phyloP scores from a whole-genome alignment of 2,888 invertebrate species.

The Mimumesa dahlbomi region DNA sequence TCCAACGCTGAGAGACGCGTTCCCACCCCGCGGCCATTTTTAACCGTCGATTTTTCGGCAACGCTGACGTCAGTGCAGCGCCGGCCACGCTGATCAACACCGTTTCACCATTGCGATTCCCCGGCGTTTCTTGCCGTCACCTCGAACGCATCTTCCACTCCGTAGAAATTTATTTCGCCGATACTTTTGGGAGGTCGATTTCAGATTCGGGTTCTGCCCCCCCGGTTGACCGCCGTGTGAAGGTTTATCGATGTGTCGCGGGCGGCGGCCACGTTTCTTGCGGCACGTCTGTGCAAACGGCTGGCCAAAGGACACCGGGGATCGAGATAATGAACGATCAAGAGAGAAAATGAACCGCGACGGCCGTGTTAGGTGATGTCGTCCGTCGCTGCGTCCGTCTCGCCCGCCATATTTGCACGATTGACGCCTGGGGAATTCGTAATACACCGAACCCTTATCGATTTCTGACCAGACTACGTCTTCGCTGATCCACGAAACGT shows the following conservation, averaged over 20 bases:
- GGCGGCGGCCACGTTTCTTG: conserved; percentile 1
- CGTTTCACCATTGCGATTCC: conserved; percentile 24
- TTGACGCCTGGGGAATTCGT: conserved; percentile 32
- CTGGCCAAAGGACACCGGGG: conserved; percentile 1
- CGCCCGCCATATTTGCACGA: conserved; percentile 49
- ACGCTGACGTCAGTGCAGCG: conserved; percentile 35
- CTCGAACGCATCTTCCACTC: no score
- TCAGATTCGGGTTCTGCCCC: conserved; percentile 20
- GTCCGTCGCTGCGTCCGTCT: neutral
- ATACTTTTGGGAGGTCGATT: no score
- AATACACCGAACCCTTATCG: no score
- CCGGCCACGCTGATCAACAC: conserved; percentile 31
- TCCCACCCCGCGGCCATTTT: conserved; percentile 51
- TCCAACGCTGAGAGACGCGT: conserved; percentile 43
- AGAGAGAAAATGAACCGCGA: neutral
- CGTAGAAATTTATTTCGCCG: no score
- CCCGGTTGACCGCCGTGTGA: conserved; percentile 6
- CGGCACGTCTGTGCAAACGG: neutral
- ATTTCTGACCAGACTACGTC: no score
- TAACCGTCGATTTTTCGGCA: conserved; percentile 37
- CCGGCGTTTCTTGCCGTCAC: conserved; percentile 21
- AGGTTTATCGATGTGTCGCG: neutral
- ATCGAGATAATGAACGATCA: neutral
- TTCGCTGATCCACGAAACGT: neutral
- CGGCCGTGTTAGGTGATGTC: neutral